Conservation (phyloP, 2,888 invertebrate genomes). For the Micoletzkya japonica region DNA sequence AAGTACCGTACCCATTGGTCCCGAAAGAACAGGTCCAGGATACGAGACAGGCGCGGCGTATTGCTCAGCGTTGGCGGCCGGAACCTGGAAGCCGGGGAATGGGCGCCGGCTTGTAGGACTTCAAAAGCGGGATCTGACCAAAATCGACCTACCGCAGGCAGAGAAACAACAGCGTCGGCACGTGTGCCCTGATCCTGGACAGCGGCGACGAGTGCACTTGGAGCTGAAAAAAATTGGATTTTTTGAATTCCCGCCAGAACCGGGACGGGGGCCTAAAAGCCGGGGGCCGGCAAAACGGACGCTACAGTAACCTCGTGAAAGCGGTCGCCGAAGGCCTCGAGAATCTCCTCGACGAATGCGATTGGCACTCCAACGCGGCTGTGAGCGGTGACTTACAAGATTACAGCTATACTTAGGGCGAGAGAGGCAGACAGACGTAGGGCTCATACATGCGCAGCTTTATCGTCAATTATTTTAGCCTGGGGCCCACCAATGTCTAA, state of each 20-base stretch:
- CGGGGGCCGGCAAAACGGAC: not conserved
- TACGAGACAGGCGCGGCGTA: conserved; percentile 24
- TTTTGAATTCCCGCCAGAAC: not conserved
- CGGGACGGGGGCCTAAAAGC: not conserved
- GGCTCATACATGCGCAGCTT: too few species aligned
- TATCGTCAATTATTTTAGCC: too few species aligned
- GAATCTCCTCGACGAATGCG: conserved; percentile 22
- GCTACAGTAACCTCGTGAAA: conserved; percentile 14
- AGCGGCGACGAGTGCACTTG: conserved; percentile 23
- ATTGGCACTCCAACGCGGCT: conserved; percentile 25
- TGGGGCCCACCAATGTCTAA: too few species aligned
- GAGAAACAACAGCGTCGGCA: conserved; percentile 27
- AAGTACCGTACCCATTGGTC: conserved; percentile 25
- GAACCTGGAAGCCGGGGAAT: not conserved
- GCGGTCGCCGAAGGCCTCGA: conserved; percentile 26
- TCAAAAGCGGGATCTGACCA: too few species aligned
- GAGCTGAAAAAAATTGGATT: not conserved
- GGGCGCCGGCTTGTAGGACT: not conserved
- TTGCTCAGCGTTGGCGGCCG: conserved; percentile 15
- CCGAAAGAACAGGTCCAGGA: conserved; percentile 28
- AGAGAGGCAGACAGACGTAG: too few species aligned
- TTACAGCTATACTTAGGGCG: not conserved
- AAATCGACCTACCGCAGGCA: conserved; percentile 9
- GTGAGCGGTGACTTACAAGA: not conserved
- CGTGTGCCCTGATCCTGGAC: conserved; percentile 7